Evolutionary conservation across 2,888 invertebrate species (phyloP).

Genomic region (Erpobdella octoculata): DNA sequence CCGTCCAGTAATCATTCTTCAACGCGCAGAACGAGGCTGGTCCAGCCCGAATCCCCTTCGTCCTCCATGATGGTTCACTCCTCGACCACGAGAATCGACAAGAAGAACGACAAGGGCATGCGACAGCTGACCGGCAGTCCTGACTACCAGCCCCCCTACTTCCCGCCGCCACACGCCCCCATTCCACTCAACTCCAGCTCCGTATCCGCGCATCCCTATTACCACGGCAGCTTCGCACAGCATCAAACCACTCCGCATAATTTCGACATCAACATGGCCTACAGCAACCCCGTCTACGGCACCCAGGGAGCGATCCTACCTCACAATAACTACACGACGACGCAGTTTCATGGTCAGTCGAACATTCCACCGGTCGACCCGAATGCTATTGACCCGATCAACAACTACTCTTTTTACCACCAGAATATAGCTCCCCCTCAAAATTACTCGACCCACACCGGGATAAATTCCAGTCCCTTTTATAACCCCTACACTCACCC

Average conservation of each 20-base stretch:
- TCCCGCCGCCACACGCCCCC: not conserved
- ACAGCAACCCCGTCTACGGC: not conserved
- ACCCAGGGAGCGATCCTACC: not conserved
- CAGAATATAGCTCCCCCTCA: not conserved
- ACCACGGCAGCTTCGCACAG: not conserved
- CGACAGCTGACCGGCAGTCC: constrained; percentile 2
- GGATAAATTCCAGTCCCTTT: not conserved
- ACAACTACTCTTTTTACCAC: constrained; percentile 1
- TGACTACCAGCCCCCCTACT: not conserved
- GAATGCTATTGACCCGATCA: not conserved
- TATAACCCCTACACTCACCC: not conserved
- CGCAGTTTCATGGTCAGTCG: not conserved
- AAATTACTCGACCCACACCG: not conserved
- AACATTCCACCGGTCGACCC: not conserved
- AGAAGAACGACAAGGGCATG: not conserved
- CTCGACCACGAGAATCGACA: not conserved
- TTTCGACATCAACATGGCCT: not conserved
- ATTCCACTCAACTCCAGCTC: too few species aligned
- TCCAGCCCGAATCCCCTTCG: not conserved
- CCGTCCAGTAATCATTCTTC: too few species aligned
- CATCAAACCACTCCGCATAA: not conserved
- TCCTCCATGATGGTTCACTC: not conserved
- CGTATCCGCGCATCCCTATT: not conserved
- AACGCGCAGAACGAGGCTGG: too few species aligned
- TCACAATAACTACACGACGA: not conserved